These are phyloP conservation scores for Ciconia boyciana DNA, from an alignment of 2,113 vertebrate genomes.

Conservation along the genomic window DNA sequence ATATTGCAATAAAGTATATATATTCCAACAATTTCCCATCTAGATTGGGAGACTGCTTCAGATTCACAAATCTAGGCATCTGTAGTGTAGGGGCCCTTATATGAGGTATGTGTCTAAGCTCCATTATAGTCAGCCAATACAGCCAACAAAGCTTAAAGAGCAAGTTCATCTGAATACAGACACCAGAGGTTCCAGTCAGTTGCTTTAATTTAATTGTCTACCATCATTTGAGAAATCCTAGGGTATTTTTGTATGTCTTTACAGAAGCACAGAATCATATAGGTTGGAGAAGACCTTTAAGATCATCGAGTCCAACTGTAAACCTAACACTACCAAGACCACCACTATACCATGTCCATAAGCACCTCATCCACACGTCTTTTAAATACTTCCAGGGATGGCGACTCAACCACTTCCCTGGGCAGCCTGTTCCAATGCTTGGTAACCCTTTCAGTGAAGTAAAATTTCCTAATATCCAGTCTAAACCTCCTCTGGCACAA, in stretches of 20 bases:
- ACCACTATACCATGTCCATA: no score
- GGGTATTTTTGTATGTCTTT: not conserved
- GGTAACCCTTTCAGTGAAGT: no score
- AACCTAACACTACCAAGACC: no score
- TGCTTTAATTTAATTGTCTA: not conserved
- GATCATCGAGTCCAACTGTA: no score
- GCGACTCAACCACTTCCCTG: no score
- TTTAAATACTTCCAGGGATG: no score
- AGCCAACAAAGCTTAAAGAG: not conserved
- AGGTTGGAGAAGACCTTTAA: no score
- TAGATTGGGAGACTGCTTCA: not conserved
- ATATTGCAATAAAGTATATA: not conserved
- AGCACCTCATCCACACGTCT: no score
- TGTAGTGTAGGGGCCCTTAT: rapidly evolving
- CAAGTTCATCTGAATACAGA: not conserved
- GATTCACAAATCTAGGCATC: not conserved
- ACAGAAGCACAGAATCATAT: no score
- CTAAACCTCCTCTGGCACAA: no score
- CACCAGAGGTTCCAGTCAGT: not conserved
- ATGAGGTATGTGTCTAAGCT: not conserved
- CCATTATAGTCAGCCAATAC: not conserved
- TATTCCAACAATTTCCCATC: not conserved
- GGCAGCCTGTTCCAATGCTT: no score
- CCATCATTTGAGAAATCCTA: not conserved
- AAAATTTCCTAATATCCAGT: no score